Conservation (phyloP, 92 coral and sea anemone genomes). For the Phenganax stokvisi region DNA sequence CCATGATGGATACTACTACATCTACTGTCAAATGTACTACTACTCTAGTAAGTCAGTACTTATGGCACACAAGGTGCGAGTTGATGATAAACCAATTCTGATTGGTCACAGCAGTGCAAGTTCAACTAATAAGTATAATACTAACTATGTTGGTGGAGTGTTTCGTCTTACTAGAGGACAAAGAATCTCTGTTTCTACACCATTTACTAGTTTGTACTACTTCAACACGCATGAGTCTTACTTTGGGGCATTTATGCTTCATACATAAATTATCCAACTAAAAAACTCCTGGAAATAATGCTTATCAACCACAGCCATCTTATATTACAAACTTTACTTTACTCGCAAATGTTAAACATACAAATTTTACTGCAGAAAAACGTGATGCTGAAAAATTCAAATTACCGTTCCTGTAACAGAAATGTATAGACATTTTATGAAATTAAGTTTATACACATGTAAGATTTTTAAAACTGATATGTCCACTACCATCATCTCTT, state of each 20-base stretch:
- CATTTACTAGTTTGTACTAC: constrained; percentile 66
- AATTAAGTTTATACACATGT: too few species aligned
- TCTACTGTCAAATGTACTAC: constrained; percentile 91
- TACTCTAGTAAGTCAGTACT: constrained; percentile 68
- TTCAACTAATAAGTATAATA: constrained; percentile 64
- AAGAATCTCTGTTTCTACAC: constrained; percentile 73
- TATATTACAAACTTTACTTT: neutral
- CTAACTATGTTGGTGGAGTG: constrained; percentile 92
- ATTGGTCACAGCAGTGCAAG: constrained; percentile 75
- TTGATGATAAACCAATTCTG: constrained; percentile 63
- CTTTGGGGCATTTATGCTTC: constrained; percentile 81
- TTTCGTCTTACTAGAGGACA: constrained; percentile 68
- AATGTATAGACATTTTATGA: too few species aligned
- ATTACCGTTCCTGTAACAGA: too few species aligned
- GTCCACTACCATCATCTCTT: too few species aligned
- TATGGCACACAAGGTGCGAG: constrained; percentile 82
- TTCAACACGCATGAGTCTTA: constrained; percentile 76
- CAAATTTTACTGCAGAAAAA: too few species aligned
- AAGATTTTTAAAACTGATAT: too few species aligned
- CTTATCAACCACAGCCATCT: neutral
- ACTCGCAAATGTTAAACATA: neutral
- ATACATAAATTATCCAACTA: constrained; percentile 26
- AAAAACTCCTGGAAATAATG: neutral
- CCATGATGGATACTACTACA: constrained; percentile 72
- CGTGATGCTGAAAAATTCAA: too few species aligned